Conservation (phyloP, 2,888 invertebrate species). For the Aquatica leii region DNA sequence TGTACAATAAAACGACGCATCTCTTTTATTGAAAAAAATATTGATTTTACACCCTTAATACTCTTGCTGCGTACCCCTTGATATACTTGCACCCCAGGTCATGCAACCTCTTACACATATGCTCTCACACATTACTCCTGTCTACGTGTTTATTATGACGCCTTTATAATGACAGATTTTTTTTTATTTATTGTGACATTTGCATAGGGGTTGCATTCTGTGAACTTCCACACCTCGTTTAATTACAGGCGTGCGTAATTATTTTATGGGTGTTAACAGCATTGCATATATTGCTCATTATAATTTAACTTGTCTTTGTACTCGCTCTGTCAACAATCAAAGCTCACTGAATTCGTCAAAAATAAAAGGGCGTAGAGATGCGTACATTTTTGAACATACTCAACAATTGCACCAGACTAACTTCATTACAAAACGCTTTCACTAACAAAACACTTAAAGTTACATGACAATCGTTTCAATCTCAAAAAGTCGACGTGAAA, state of each 20-base stretch:
- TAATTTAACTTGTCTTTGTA: slow-evolving; percentile 9
- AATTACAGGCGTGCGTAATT: slow-evolving; percentile 25
- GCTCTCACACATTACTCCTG: slow-evolving; percentile 42
- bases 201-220: slow-evolving; percentile 37
- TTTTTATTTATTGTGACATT: slow-evolving; percentile 45
- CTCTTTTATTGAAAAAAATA: slow-evolving; percentile 43
- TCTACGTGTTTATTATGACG: slow-evolving; percentile 47
- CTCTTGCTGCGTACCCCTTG: slow-evolving; percentile 38
- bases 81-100: slow-evolving; percentile 32
- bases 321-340: too few relatives aligned
- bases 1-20: slow-evolving; percentile 32
- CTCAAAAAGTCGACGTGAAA: too few relatives aligned
- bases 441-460: too few relatives aligned
- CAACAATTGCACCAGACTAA: too few relatives aligned
- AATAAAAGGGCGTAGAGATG: too few relatives aligned
- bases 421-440: too few relatives aligned
- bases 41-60: slow-evolving; percentile 46
- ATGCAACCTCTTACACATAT: slow-evolving; percentile 46
- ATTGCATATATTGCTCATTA: slow-evolving; percentile 11
- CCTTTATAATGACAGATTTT: slow-evolving; percentile 47
- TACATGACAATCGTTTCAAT: too few relatives aligned
- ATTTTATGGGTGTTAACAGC: slow-evolving; percentile 18
- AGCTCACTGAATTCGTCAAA: too few relatives aligned
- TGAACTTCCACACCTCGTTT: slow-evolving; percentile 28
- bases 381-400: too few relatives aligned